Percentiles rank a stretch among this genome's conserved stretches.
Evolutionary conservation across 23 tunicate species (phyloP).

Genomic region (Styela plicata): DNA sequence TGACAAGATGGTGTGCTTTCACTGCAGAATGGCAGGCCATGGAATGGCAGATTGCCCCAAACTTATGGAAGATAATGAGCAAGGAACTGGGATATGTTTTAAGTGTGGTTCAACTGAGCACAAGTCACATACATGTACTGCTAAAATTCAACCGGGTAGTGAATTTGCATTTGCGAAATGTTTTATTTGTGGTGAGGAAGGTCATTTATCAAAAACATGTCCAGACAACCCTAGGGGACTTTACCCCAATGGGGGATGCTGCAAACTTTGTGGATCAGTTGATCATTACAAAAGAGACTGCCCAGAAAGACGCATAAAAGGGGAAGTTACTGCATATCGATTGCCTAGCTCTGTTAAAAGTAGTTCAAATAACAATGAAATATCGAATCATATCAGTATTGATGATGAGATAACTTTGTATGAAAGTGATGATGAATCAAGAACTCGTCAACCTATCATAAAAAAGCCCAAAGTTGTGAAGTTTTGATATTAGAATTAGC

Average conservation of each 20-base stretch:
- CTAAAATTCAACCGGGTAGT: constrained; percentile 58
- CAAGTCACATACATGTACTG: constrained; percentile 57
- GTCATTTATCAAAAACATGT: constrained; percentile 77
- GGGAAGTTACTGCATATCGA: constrained; percentile 50
- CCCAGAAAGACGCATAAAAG: constrained; percentile 81
- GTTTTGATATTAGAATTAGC: constrained; percentile 16
- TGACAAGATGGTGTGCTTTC: constrained; percentile 83
- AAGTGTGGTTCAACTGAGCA: constrained; percentile 96
- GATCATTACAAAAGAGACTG: constrained; percentile 87
- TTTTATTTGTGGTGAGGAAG: constrained; percentile 91
- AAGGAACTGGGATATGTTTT: constrained; percentile 61
- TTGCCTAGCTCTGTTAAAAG: background rate
- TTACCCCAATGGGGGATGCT: constrained; percentile 89
- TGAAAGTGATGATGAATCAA: constrained; percentile 34
- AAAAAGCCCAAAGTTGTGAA: constrained; percentile 56
- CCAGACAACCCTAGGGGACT: constrained; percentile 94
- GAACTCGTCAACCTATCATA: constrained; percentile 10
- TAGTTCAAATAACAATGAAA: background rate
- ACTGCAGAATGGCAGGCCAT: constrained; percentile 96
- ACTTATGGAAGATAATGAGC: constrained; percentile 61
- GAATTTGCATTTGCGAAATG: constrained; percentile 84
- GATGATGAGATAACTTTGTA: constrained; percentile 80
- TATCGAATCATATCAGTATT: constrained; percentile 25
- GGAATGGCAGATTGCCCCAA: constrained; percentile 97
- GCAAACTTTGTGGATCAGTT: constrained; percentile 85